Base-by-base conservation (phyloP, 2,797 vertebrate species). In the Vultur gryphus region DNA sequence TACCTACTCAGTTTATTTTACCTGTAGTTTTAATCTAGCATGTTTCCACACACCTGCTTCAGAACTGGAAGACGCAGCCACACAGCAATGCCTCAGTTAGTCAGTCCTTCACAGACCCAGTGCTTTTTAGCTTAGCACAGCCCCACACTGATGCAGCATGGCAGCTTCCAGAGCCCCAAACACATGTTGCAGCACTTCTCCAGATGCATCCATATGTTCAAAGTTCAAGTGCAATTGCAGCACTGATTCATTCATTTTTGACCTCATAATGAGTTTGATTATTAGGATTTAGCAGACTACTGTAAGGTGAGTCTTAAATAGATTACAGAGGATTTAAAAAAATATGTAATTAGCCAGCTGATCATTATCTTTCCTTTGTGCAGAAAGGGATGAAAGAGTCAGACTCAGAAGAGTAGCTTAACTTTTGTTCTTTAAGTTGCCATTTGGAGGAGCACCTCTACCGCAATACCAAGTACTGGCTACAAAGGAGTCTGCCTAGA, bases 381-480 rank as follows among this genome's bases (percentile, higher is more conserved):
- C 29, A 46, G 52, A 70, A 66, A 73, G 39, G 26, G 26, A 13
- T 51, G 7, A 79, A 55, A 73, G 24, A 65, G 35, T 59, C 51
- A 46, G 67, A 54, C 46, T 49, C 26, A 7, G 15, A 35, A 48
- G 41, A 91, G 28, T 15, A 69, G 59, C 62, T 79, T 70, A 39
- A 65, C 33, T 65, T 84, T 17, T 3, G 1, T 54, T 80, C 64
- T 82, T 37, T 21, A 87, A 62, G 19, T 26, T 82, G 51, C 70
- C 67, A 39, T 88, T 77, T 90, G 65, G 84, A 93, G 65, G 70
- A 95, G 84, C 44, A 72, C 54, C 70, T 85, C 44, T 72, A 67
- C 75, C 39, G 78, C 65, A 77, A 31, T 10, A 59, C 31, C 69
- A 67, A 83, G 46, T 13, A 31, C 14, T 58, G 59, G 15, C 77